These are phyloP conservation scores for Syrista parreyssii DNA, from an alignment of 2,888 invertebrate genomes.

Conservation along the genomic window DNA sequence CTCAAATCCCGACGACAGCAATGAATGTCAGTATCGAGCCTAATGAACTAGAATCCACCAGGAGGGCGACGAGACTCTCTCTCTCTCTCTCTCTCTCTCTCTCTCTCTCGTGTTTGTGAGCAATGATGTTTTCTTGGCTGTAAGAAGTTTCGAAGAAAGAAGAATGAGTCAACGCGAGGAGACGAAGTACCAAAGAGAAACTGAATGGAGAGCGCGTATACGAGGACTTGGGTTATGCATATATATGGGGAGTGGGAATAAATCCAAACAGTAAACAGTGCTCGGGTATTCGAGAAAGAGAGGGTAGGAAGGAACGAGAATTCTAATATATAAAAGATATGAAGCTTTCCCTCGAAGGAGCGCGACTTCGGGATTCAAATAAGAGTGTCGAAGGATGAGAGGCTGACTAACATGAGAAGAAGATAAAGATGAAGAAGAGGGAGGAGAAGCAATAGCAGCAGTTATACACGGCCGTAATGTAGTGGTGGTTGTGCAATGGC, in stretches of 20 bases:
- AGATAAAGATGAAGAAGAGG: conserved; percentile 11
- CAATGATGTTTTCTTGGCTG: no score
- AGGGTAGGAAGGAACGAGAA: conserved; percentile 44
- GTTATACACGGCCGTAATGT: no score
- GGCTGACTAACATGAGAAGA: conserved; percentile 6
- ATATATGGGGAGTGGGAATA: conserved; percentile 38
- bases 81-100: no score
- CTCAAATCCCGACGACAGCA: no score
- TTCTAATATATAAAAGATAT: conserved; percentile 65
- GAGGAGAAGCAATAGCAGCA: conserved; percentile 13
- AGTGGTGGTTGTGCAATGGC: not conserved
- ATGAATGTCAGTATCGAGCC: no score
- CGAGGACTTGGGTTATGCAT: conserved; percentile 4
- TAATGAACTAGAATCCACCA: no score
- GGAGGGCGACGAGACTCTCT: no score
- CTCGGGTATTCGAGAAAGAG: conserved; percentile 17
- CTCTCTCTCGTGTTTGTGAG: no score
- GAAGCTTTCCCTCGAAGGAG: conserved; percentile 35
- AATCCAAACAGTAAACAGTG: conserved; percentile 60
- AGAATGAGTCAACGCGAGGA: conserved; percentile 7
- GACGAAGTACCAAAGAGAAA: not conserved
- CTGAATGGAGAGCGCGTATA: not conserved
- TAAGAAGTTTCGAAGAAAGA: not conserved
- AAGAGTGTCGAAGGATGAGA: conserved; percentile 40
- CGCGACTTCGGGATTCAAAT: conserved; percentile 55